phyloP scores from a whole-genome alignment of 2,797 vertebrate species.

The Gallinago stenura region DNA sequence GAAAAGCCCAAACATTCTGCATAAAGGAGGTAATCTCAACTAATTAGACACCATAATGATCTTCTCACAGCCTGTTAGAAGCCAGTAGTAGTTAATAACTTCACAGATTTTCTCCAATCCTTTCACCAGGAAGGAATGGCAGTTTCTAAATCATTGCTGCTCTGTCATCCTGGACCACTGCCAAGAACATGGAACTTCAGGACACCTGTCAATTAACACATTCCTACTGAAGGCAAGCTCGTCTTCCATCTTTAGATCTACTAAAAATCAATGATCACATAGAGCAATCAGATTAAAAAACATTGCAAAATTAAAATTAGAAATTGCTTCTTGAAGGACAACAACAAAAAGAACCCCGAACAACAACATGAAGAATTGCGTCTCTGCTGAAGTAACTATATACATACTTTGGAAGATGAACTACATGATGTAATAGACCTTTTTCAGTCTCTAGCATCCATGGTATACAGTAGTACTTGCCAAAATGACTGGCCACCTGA shows the following conservation, averaged over 20 bases:
- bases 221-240: slow-evolving; percentile 41
- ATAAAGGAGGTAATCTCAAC: slow-evolving; percentile 46
- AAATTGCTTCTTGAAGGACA: background rate
- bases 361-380: background rate
- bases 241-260: background rate
- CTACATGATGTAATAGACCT: background rate
- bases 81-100: slow-evolving; percentile 71
- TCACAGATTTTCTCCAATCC: slow-evolving; percentile 70
- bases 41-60: slow-evolving; percentile 66
- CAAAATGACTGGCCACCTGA: slow-evolving; percentile 28
- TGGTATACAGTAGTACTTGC: background rate
- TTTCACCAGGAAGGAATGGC: slow-evolving; percentile 70
- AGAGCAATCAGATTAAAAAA: background rate
- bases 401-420: background rate
- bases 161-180: slow-evolving; percentile 76
- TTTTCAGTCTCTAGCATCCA: background rate
- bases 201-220: slow-evolving; percentile 78
- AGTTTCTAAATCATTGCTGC: slow-evolving; percentile 76
- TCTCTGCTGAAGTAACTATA: background rate
- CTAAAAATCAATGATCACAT: background rate
- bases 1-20: background rate
- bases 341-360: background rate
- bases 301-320: background rate
- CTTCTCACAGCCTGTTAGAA: slow-evolving; percentile 52
- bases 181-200: slow-evolving; percentile 71